These are phyloP conservation scores for Cheilosia scutellata DNA, from an alignment of 2,888 invertebrate species.

Conservation along the genomic window DNA sequence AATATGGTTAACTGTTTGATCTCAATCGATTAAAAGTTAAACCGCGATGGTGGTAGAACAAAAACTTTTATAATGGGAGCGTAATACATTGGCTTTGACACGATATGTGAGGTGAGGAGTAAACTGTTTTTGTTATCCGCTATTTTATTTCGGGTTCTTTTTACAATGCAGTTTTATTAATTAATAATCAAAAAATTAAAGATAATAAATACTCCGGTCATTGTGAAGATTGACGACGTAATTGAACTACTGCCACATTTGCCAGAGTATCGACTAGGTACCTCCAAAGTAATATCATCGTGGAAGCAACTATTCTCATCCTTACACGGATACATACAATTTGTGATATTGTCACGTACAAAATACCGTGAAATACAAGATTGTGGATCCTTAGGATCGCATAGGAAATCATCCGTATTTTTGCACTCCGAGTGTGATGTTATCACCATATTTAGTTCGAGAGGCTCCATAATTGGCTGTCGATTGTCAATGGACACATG, in stretches of 20 bases:
- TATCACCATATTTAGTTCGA: slow-evolving; percentile 82
- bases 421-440: slow-evolving; percentile 82
- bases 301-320: slow-evolving; percentile 82
- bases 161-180: too few relatives aligned
- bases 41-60: too few relatives aligned
- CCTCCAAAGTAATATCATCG: slow-evolving; percentile 79
- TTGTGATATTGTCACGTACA: slow-evolving; percentile 82
- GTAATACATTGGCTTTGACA: too few relatives aligned
- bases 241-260: slow-evolving; percentile 83
- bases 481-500: slow-evolving; percentile 80
- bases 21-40: too few relatives aligned
- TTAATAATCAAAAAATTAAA: too few relatives aligned
- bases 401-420: slow-evolving; percentile 80
- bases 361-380: slow-evolving; percentile 83
- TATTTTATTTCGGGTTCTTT: too few relatives aligned
- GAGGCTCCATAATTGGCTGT: slow-evolving; percentile 79
- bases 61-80: too few relatives aligned
- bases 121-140: too few relatives aligned
- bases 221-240: slow-evolving; percentile 83
- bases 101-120: too few relatives aligned
- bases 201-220: slow-evolving; percentile 83
- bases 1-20: too few relatives aligned
- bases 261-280: slow-evolving; percentile 81
- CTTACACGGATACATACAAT: slow-evolving; percentile 82
- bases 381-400: slow-evolving; percentile 80